Evolutionary conservation across 92 coral and sea anemone genomes (phyloP).

Genomic region (Isaurus tuberculatus): DNA sequence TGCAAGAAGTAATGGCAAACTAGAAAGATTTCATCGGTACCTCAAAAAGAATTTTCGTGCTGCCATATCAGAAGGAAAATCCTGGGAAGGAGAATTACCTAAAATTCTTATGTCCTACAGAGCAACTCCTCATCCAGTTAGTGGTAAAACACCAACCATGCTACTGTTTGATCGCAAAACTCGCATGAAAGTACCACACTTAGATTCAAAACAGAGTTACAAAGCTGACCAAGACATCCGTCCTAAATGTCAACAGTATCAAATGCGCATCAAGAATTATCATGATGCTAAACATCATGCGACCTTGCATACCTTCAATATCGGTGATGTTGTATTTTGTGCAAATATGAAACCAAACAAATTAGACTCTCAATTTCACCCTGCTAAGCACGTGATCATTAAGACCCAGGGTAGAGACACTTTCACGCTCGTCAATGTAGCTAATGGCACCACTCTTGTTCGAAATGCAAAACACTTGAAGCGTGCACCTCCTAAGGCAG

Average conservation of each 20-base stretch:
- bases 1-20: constrained; percentile 61
- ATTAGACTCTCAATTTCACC: constrained; percentile 17
- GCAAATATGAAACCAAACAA: constrained; percentile 49
- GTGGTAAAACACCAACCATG: constrained; percentile 59
- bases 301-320: constrained; percentile 39
- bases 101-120: constrained; percentile 60
- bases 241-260: constrained; percentile 1
- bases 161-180: constrained; percentile 54
- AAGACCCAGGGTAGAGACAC: constrained; percentile 44
- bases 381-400: constrained; percentile 50
- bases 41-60: constrained; percentile 60
- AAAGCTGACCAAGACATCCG: background rate
- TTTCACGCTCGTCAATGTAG: constrained; percentile 27
- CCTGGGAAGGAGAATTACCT: constrained; percentile 56
- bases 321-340: constrained; percentile 44
- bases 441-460: constrained; percentile 31
- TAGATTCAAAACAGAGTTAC: background rate
- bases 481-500: no score
- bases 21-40: constrained; percentile 58
- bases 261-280: constrained; percentile 16
- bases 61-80: constrained; percentile 52
- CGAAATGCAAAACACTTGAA: constrained; percentile 44
- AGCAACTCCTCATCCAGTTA: constrained; percentile 64
- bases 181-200: constrained; percentile 5
- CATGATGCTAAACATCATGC: constrained; percentile 49